A percentile compares a stretch with the other conserved stretches of the same genome.
Evolutionary conservation across 2,797 vertebrate genomes (phyloP).

Genomic region (Peromyscus nudipes): DNA sequence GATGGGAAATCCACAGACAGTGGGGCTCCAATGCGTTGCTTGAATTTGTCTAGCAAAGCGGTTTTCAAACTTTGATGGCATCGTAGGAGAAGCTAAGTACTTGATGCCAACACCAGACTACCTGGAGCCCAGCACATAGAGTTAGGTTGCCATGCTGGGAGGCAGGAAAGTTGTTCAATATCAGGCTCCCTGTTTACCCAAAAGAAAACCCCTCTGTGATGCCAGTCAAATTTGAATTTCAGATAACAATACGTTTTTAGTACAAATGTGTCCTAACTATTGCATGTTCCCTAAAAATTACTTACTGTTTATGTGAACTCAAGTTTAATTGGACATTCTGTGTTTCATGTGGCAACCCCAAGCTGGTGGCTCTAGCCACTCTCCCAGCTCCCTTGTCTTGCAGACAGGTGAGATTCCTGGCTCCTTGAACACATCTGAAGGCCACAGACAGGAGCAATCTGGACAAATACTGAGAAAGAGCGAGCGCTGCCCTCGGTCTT

Average conservation of each 20-base stretch:
- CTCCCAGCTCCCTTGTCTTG: not conserved
- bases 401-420: not conserved
- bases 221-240: conserved; percentile 45
- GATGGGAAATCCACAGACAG: conserved; percentile 56
- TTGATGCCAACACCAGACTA: not conserved
- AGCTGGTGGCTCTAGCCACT: accelerated
- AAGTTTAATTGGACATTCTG: not conserved
- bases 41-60: not conserved
- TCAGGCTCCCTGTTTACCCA: not conserved
- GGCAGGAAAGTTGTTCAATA: not conserved
- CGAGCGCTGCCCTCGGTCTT: not conserved
- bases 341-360: not conserved
- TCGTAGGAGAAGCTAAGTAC: not conserved
- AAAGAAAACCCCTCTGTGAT: not conserved
- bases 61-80: conserved; percentile 1
- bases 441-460: not conserved
- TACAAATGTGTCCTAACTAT: not conserved
- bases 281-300: not conserved
- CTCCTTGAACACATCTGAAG: conserved; percentile 24
- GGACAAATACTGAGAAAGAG: not conserved
- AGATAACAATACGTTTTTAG: not conserved
- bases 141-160: not conserved
- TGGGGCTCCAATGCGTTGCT: not conserved
- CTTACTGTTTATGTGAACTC: not conserved
- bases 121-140: not conserved